Percentiles rank a stretch among this genome's conserved stretches.
These are phyloP conservation scores for Teinopalpus imperialis DNA, from an alignment of 2,888 invertebrate species.

Conservation along the genomic window DNA sequence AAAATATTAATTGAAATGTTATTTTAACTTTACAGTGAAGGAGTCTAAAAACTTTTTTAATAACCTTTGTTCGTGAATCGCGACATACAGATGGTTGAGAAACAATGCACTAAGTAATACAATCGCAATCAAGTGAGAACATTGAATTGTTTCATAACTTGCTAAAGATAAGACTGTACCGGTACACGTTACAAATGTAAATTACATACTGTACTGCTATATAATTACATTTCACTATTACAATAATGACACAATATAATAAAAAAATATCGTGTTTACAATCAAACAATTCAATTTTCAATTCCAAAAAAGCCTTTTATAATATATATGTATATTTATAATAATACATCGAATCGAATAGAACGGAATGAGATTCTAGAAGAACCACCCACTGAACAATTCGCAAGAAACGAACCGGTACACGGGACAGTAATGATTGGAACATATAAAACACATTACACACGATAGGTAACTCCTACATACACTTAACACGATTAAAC, in stretches of 20 bases:
- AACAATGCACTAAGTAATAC: conserved; percentile 35
- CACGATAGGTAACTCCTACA: conserved; percentile 59
- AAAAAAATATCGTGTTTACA: conserved; percentile 66
- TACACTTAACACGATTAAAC: conserved; percentile 56
- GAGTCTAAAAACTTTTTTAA: too few species aligned
- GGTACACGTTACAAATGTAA: background rate
- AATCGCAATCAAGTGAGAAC: conserved; percentile 28
- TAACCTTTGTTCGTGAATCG: too few species aligned
- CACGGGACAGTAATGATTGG: conserved; percentile 48
- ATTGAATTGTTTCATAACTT: conserved; percentile 16
- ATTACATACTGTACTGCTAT: conserved; percentile 32
- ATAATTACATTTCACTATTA: conserved; percentile 39
- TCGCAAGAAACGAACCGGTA: conserved; percentile 31
- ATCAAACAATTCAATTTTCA: conserved; percentile 61
- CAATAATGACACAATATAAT: conserved; percentile 49
- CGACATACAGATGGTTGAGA: too few species aligned
- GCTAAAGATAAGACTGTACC: background rate
- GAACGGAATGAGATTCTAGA: conserved; percentile 47
- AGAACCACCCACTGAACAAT: conserved; percentile 36
- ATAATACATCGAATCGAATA: conserved; percentile 42
- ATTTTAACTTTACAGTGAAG: too few species aligned
- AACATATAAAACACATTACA: conserved; percentile 52
- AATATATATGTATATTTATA: too few species aligned
- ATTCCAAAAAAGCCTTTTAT: conserved; percentile 52
- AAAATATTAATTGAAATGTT: too few species aligned